Evolutionary conservation across 2,113 vertebrate species (phyloP), one percentile per base, ranked within the genome.

Genomic region (Scophthalmus maximus): DNA sequence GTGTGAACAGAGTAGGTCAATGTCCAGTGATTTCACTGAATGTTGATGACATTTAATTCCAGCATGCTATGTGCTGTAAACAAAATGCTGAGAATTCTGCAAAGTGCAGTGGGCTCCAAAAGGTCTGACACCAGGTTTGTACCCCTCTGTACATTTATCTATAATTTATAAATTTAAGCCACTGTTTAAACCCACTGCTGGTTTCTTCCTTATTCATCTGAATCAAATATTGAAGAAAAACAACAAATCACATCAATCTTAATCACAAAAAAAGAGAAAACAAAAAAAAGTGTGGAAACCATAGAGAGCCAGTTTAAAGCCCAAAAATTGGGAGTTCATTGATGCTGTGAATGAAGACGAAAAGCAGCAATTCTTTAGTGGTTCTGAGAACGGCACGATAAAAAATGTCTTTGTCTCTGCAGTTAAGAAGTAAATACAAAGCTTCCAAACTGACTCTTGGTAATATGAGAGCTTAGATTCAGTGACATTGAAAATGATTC

Each of bases 241-340:
- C 8, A 12, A 40, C 42, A 46, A 46, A 22, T 15, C 29, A 22
- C 8, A 51, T 73, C 40, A 20, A 34, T 62, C 42, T 20, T 29
- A 23, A 62, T 74, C 17, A 29, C 38, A 49, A 65, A 67, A 36
- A n/a, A 68, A 51, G 49, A 60, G 38, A 42, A 44, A 44, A 36
- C 36, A n/a, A 42, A 57, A 51, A 53, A 72, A 18, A 8, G 25
- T 58, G 63, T 63, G 14, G 42, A 69, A 82, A 57, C 46, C 81
- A 64, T 20, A 20, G n/a, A 78, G 69, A 79, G 68, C 68, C 72
- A 59, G 59, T 88, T 76, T 83, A 70, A 50, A 51, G n/a, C 42
- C 46, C 32, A 38, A 27, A 55, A 78, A 67, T 72, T 64, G 73
- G 70, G 71, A 78, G 73, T 71, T 68, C 75, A 78, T 72, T 62